Evolutionary conservation across 2,888 invertebrate species (phyloP).

Genomic region (Tiliacea citrago): DNA sequence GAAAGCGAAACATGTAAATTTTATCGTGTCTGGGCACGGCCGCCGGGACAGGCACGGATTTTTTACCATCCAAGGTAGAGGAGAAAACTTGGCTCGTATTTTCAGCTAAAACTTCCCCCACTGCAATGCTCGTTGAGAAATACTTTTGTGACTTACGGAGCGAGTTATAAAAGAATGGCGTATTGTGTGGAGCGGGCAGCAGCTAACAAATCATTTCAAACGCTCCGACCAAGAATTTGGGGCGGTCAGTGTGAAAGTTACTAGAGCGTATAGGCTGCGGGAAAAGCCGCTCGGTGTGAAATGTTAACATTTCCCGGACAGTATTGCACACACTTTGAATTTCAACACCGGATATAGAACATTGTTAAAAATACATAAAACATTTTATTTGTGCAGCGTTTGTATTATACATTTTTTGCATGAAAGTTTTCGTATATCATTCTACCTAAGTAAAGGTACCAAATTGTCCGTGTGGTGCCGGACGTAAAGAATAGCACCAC

Average conservation of each 20-base stretch:
- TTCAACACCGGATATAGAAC: constrained; percentile 58
- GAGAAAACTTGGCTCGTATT: constrained; percentile 88
- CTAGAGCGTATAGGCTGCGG: constrained; percentile 65
- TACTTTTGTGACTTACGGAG: constrained; percentile 86
- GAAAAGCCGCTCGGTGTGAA: constrained; percentile 58
- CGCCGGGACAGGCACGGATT: constrained; percentile 82
- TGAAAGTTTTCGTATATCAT: constrained; percentile 13
- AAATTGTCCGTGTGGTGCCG: neutral
- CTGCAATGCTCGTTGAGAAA: constrained; percentile 85
- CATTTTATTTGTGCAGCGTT: constrained; percentile 38
- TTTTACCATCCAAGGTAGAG: constrained; percentile 85
- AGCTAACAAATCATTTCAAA: constrained; percentile 82
- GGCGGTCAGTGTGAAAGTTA: constrained; percentile 71
- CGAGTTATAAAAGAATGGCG: constrained; percentile 84
- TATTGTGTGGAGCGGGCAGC: constrained; percentile 76
- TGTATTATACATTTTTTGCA: constrained; percentile 47
- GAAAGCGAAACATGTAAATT: constrained; percentile 90
- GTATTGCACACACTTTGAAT: constrained; percentile 62
- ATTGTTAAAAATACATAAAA: constrained; percentile 55
- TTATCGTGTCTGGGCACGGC: constrained; percentile 86
- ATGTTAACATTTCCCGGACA: constrained; percentile 59
- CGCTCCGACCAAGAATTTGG: constrained; percentile 72
- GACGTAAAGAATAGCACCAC: too few relatives aligned
- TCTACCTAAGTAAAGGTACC: neutral
- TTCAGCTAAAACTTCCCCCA: constrained; percentile 86